phyloP scores from a whole-genome alignment of 1,140 invertebrate genomes.

The Dysdera silvatica region DNA sequence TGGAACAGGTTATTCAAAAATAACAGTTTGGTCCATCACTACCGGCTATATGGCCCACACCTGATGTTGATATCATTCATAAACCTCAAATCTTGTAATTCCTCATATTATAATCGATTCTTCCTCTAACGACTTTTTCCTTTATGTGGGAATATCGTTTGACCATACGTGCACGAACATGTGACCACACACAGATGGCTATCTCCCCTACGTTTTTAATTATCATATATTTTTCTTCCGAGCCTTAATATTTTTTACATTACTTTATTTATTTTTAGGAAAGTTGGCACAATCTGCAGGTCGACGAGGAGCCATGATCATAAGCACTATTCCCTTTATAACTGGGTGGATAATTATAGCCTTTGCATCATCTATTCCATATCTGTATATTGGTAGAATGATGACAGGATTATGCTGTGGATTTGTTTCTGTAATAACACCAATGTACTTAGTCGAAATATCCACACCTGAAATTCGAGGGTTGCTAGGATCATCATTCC shows the following conservation, averaged over 20 bases:
- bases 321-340: conserved; percentile 60
- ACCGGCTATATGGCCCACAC: too few species aligned
- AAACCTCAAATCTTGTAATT: too few species aligned
- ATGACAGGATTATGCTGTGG: conserved; percentile 57
- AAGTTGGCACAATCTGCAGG: conserved; percentile 65
- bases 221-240: neutral
- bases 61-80: too few species aligned
- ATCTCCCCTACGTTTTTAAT: neutral
- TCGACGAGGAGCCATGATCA: conserved; percentile 62
- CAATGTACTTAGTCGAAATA: conserved; percentile 83
- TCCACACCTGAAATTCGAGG: conserved; percentile 73
- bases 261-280: conserved; percentile 36
- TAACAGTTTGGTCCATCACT: too few species aligned
- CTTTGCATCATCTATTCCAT: conserved; percentile 50
- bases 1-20: too few species aligned
- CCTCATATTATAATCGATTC: too few species aligned
- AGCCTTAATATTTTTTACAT: conserved; percentile 1
- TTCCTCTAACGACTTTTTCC: too few species aligned
- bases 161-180: neutral
- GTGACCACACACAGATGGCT: neutral
- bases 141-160: neutral
- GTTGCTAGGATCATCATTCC: conserved; percentile 68
- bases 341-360: conserved; percentile 67
- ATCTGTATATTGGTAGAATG: conserved; percentile 56
- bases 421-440: conserved; percentile 52